phyloP scores from a whole-genome alignment of 1,140 invertebrate genomes.

The Diachasmimorpha longicaudata region DNA sequence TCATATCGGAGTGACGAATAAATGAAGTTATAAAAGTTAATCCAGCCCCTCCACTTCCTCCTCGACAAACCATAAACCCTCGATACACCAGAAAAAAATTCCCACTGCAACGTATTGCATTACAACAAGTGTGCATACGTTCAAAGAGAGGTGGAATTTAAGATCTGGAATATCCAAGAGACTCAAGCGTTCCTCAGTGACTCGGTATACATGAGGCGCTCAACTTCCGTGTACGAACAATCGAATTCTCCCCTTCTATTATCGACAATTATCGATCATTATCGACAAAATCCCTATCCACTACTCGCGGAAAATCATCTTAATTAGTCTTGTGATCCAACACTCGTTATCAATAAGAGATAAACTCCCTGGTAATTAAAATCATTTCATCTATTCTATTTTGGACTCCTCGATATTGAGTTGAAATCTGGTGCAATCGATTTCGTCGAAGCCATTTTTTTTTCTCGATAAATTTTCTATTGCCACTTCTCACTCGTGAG shows the following conservation, averaged over 20 bases:
- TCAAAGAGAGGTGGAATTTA: conserved; percentile 24
- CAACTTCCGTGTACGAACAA: neutral
- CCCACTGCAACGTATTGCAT: neutral
- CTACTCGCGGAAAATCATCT: neutral
- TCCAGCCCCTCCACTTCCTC: too few species aligned
- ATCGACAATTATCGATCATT: neutral
- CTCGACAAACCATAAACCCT: neutral
- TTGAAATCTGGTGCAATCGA: too few species aligned
- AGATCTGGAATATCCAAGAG: conserved; percentile 20
- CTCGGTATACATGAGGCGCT: conserved; percentile 20
- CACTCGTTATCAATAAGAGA: neutral
- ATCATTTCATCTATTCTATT: too few species aligned
- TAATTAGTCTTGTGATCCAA: neutral
- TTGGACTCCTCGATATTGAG: too few species aligned
- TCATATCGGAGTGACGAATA: too few species aligned
- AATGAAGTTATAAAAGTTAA: too few species aligned
- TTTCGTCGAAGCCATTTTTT: too few species aligned
- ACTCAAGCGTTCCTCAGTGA: conserved; percentile 27
- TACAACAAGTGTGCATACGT: neutral
- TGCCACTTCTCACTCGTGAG: neutral
- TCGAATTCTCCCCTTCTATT: neutral
- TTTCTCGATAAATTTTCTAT: too few species aligned
- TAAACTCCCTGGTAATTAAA: neutral
- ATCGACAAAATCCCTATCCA: neutral
- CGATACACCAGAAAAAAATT: neutral